Percentiles rank a stretch among this genome's conserved stretches.
Evolutionary conservation across 2,888 invertebrate genomes (phyloP).

Genomic region (Philonicus albiceps): DNA sequence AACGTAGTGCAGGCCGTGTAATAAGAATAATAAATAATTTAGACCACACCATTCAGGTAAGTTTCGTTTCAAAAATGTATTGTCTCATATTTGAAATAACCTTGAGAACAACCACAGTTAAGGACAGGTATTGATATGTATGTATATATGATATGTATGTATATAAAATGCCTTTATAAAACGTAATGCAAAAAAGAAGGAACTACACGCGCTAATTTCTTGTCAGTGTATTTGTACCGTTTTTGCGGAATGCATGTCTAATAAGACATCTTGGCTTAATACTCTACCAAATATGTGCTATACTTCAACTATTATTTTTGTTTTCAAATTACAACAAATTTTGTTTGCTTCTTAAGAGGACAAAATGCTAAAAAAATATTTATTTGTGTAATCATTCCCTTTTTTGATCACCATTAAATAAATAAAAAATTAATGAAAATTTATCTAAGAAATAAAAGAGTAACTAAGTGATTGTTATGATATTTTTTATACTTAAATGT

Average conservation of each 20-base stretch:
- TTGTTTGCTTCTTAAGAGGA: not conserved
- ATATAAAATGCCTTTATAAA: too few relatives aligned
- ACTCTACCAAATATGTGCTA: not conserved
- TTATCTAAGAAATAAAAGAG: too few relatives aligned
- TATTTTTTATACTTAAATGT: too few relatives aligned
- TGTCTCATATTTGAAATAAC: slow-evolving; percentile 24
- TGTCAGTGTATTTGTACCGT: not conserved
- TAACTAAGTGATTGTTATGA: too few relatives aligned
- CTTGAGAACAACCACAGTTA: slow-evolving; percentile 19
- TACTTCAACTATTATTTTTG: not conserved
- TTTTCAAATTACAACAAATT: not conserved
- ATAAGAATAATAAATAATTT: slow-evolving; percentile 94
- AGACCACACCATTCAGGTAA: slow-evolving; percentile 89
- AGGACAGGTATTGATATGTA: not conserved
- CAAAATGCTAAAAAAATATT: too few relatives aligned
- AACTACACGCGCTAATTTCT: not conserved
- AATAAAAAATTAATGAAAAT: too few relatives aligned
- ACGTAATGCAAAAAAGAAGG: not conserved
- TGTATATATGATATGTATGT: too few relatives aligned
- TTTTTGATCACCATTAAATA: not conserved
- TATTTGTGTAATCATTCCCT: not conserved
- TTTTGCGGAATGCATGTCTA: not conserved
- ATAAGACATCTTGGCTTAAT: not conserved
- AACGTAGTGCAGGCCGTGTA: slow-evolving; percentile 83
- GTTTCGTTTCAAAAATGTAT: slow-evolving; percentile 41